A percentile compares a stretch with the other conserved stretches of the same genome.
phyloP scores from a whole-genome alignment of 2,113 vertebrate species.

The Scomber scombrus region DNA sequence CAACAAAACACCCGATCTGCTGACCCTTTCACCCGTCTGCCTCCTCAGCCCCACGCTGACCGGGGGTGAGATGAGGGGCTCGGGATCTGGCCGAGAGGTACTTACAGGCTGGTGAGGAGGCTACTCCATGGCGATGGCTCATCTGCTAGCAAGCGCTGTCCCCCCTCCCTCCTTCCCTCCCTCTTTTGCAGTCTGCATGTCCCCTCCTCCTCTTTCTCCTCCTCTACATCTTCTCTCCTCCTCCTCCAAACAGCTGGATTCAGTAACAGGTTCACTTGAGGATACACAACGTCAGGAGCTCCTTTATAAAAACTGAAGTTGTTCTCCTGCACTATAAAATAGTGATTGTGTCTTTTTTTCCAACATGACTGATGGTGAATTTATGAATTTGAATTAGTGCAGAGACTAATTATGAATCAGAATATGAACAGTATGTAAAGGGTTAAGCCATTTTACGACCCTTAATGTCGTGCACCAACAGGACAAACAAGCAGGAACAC shows the following conservation, averaged over 20 bases:
- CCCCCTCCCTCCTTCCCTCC: not conserved
- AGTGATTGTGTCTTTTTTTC: no score
- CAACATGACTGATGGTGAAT: no score
- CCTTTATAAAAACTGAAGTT: not conserved
- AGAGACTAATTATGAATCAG: no score
- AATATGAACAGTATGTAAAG: no score
- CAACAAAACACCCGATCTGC: slow-evolving; percentile 44
- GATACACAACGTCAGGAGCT: not conserved
- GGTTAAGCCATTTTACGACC: no score
- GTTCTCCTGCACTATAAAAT: no score
- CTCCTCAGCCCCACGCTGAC: not conserved
- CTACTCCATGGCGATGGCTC: slow-evolving; percentile 49
- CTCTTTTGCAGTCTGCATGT: not conserved
- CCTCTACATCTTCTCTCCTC: not conserved
- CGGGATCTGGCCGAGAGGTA: slow-evolving; percentile 40
- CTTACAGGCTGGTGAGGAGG: slow-evolving; percentile 70
- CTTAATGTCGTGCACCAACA: not conserved
- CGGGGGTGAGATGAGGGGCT: not conserved
- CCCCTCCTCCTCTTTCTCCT: not conserved
- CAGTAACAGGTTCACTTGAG: slow-evolving; percentile 16
- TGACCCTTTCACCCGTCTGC: not conserved
- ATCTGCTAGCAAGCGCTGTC: slow-evolving; percentile 30
- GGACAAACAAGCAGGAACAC: not conserved
- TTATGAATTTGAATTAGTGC: no score
- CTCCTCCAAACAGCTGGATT: slow-evolving; percentile 42